A percentile compares a stretch with the other conserved stretches of the same genome.
phyloP scores from a whole-genome alignment of 1,140 invertebrate species.

The Hyles euphorbiae region DNA sequence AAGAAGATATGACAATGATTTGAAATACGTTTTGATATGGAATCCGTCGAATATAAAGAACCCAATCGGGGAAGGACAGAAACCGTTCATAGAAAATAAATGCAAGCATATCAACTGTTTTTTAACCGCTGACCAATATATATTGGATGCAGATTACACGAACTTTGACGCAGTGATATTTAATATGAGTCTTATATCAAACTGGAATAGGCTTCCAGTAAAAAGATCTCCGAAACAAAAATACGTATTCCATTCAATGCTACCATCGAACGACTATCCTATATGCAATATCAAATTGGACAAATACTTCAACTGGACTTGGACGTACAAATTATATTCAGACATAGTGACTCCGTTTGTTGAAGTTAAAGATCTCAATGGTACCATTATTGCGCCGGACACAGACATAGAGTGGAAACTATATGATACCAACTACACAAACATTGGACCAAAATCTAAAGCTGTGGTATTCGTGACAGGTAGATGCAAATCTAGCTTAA shows the following conservation, averaged over 20 bases:
- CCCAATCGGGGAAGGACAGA: conserved; percentile 36
- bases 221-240: conserved; percentile 52
- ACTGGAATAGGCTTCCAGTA: conserved; percentile 40
- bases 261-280: conserved; percentile 53
- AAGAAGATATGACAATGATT: conserved; percentile 19
- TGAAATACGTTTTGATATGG: conserved; percentile 55
- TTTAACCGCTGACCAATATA: conserved; percentile 41
- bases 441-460: conserved; percentile 48
- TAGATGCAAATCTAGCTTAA: conserved; percentile 74
- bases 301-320: conserved; percentile 79
- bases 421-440: conserved; percentile 8
- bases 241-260: conserved; percentile 68
- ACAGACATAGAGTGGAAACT: conserved; percentile 31
- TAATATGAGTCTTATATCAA: conserved; percentile 30
- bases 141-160: conserved; percentile 32
- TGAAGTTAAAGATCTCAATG: conserved; percentile 49
- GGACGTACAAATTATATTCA: conserved; percentile 76
- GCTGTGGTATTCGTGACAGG: conserved; percentile 78
- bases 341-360: conserved; percentile 76
- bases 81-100: conserved; percentile 36
- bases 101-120: conserved; percentile 48
- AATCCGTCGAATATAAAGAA: conserved; percentile 15
- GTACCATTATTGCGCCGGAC: conserved; percentile 49
- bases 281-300: conserved; percentile 44
- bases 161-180: conserved; percentile 58